Evolutionary conservation across 2,113 vertebrate species (phyloP).

Genomic region (Malurus melanocephalus): DNA sequence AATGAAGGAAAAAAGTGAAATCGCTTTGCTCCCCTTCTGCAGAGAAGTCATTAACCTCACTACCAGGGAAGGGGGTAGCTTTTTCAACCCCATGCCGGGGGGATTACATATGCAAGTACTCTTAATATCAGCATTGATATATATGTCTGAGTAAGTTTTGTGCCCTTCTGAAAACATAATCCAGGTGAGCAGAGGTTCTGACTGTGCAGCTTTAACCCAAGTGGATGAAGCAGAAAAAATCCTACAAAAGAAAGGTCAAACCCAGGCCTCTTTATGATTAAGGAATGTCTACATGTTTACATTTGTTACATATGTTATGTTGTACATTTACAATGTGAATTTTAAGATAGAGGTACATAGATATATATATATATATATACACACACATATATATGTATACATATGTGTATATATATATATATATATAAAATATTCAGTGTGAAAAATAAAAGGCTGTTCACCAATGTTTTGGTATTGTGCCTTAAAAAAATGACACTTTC

Average conservation of each 20-base stretch:
- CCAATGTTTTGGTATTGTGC: not conserved
- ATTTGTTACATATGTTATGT: not conserved
- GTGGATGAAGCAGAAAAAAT: not conserved
- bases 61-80: not conserved
- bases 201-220: not conserved
- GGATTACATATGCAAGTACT: not conserved
- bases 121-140: not conserved
- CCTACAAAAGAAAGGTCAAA: not conserved
- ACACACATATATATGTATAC: not conserved
- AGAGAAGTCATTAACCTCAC: not conserved
- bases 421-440: not conserved
- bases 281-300: not conserved
- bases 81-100: not conserved
- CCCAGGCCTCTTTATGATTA: not conserved
- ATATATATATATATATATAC: too few species aligned
- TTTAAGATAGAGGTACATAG: not conserved
- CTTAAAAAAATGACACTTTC: not conserved
- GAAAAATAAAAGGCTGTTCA: constrained; percentile 11
- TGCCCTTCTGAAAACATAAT: not conserved
- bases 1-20: not conserved
- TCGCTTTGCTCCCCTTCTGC: not conserved
- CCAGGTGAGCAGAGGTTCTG: not conserved
- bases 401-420: not conserved
- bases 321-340: not conserved
- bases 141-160: not conserved